phyloP scores from a whole-genome alignment of 2,113 vertebrate species.

The Salvelinus sp. region DNA sequence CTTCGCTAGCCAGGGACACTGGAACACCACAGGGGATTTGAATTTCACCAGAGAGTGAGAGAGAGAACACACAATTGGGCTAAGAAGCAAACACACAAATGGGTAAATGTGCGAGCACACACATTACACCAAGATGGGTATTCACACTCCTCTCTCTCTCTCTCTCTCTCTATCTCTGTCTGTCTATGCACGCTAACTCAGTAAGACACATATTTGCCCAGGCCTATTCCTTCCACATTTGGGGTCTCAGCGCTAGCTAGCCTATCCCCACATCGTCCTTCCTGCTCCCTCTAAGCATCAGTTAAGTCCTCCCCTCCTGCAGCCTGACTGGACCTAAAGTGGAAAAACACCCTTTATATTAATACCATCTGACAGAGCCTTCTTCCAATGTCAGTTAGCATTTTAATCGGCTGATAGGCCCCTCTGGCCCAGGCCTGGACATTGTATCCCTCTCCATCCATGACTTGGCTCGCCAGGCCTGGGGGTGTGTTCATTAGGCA shows the following conservation, averaged over 20 bases:
- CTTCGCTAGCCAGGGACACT: slow-evolving; percentile 32
- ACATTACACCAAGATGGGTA: not conserved
- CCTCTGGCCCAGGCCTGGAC: slow-evolving; percentile 24
- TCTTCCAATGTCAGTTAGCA: slow-evolving; percentile 55
- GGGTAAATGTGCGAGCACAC: not conserved
- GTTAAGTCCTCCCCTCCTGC: slow-evolving; percentile 21
- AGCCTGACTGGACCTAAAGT: slow-evolving; percentile 12
- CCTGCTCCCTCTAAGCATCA: slow-evolving; percentile 13
- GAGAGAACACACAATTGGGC: not conserved
- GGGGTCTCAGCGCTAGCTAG: not conserved
- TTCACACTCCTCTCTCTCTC: not conserved
- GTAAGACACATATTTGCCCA: slow-evolving; percentile 43
- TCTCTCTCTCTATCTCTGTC: not conserved
- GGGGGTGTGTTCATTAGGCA: slow-evolving; percentile 1
- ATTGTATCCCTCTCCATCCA: slow-evolving; percentile 22
- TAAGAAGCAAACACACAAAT: not conserved
- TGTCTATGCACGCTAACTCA: not conserved
- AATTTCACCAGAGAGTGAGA: too few relatives aligned
- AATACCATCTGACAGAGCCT: slow-evolving; percentile 62
- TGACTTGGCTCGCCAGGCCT: slow-evolving; percentile 10
- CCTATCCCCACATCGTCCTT: too few relatives aligned
- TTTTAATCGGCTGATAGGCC: slow-evolving; percentile 51
- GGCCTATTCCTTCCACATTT: slow-evolving; percentile 35
- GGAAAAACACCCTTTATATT: slow-evolving; percentile 48
- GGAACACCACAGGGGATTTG: slow-evolving; percentile 13